These are phyloP conservation scores for Limulus polyphemus DNA, from an alignment of 2,888 invertebrate species.

Conservation along the genomic window DNA sequence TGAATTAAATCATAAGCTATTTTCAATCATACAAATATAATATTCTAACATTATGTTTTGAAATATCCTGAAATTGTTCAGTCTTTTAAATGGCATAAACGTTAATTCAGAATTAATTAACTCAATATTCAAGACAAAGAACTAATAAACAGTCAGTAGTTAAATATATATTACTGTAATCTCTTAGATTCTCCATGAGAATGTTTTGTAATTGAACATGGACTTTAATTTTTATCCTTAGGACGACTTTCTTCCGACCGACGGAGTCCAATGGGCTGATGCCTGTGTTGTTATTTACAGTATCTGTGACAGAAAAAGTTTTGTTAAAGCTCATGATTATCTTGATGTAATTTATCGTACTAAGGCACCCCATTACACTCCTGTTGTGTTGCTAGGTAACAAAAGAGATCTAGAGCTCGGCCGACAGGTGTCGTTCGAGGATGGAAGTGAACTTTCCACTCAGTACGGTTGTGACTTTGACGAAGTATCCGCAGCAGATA, in stretches of 20 bases:
- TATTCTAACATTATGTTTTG: no score
- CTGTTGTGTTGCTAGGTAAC: constrained; percentile 13
- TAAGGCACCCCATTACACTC: not conserved
- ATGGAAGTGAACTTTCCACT: constrained; percentile 10
- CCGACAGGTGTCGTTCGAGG: constrained; percentile 46
- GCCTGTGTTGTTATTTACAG: constrained; percentile 70
- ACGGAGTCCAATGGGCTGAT: constrained; percentile 68
- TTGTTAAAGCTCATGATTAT: constrained; percentile 32
- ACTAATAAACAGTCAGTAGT: no score
- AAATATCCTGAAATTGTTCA: no score
- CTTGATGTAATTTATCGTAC: not conserved
- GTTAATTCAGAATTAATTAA: no score
- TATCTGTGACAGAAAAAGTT: constrained; percentile 60
- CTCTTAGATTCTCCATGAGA: no score
- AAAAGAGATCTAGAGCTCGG: constrained; percentile 46
- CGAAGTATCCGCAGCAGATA: constrained; percentile 18
- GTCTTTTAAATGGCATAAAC: no score
- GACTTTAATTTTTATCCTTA: constrained; percentile 27
- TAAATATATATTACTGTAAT: no score
- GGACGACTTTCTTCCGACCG: constrained; percentile 54
- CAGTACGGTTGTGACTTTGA: constrained; percentile 33
- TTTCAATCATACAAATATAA: no score
- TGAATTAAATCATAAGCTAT: no score
- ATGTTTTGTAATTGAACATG: no score
- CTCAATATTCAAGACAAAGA: no score